A percentile compares a stretch with the other conserved stretches of the same genome.
These are phyloP conservation scores for Otolemur garnettii DNA, from an alignment of 2,113 vertebrate genomes.

Conservation along the genomic window DNA sequence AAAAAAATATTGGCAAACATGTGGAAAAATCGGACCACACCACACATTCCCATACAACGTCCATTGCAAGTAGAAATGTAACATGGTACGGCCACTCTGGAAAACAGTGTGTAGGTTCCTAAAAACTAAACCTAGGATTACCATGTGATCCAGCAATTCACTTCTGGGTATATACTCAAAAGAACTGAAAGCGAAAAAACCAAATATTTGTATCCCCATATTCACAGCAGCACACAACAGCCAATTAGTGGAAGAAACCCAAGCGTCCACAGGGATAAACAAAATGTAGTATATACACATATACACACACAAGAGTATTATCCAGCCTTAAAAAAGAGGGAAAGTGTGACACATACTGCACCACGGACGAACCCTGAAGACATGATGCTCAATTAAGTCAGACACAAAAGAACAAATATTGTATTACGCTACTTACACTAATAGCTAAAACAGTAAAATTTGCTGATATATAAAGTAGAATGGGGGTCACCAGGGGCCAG, in stretches of 20 bases:
- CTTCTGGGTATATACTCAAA: not conserved
- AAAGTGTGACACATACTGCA: not conserved
- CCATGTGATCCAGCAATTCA: not conserved
- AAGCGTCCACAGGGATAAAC: not conserved
- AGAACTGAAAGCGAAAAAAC: not conserved
- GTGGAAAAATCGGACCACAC: not conserved
- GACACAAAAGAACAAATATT: not conserved
- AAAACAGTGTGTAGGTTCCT: not conserved
- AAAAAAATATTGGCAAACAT: not conserved
- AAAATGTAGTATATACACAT: not conserved
- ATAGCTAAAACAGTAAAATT: not conserved
- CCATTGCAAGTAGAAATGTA: not conserved
- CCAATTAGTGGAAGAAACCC: too few species aligned
- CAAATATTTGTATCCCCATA: not conserved
- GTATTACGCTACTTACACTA: not conserved
- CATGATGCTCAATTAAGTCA: not conserved
- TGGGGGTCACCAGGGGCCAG: not conserved
- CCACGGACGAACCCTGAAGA: not conserved
- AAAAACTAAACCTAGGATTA: not conserved
- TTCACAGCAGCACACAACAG: not conserved
- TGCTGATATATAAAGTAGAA: not conserved
- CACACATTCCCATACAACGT: too few species aligned
- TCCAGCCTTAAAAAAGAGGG: not conserved
- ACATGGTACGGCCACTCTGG: not conserved
- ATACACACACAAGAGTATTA: not conserved